Evolutionary conservation across 2,797 vertebrate species (phyloP), one percentile per base, ranked within the genome.

Genomic region (Sylvilagus floridanus): DNA sequence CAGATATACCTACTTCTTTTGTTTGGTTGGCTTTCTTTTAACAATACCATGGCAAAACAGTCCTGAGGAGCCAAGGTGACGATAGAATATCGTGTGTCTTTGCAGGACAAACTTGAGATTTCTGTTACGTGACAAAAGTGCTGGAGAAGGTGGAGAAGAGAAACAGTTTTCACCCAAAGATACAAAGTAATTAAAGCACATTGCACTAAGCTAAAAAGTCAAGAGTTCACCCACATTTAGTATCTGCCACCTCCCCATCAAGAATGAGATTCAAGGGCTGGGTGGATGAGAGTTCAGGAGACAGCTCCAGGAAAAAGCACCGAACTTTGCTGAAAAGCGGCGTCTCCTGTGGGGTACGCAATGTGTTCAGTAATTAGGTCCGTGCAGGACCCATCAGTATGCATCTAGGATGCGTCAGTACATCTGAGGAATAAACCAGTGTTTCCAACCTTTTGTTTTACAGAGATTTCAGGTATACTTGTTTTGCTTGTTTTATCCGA

Each of bases 11-110:
- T 76, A n/a, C 42, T 94, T 63, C 3, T 85, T 37, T 57, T 71
- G 54, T 57, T 37, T 75, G 42, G 47, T 50, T 84, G 30, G 73
- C 90, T 84, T 90, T 75, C n/a, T 93, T 94, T 90, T 81, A 62
- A 93, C 17, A 66, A 9, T 30, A 76, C 22, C 14, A 77, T 60
- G n/a, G 28, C 54, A 91, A 86, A 26, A 52, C 10, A 14, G 3
- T 66, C 57, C 21, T 35, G 9, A 76, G 28, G 37, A 63, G 1
- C 50, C 88, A 35, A 69, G 28, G 73, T 26, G 2, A 22, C 12
- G 89, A 16, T 52, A 69, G 50, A 73, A 35, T 28, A 57, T 24
- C 50, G 47, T 50, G 26, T 63, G 26, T 54, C 28, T 88, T 65
- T 91, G n/a, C 7, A 93, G 54, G 89, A 57, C 82, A 72, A 92